Evolutionary conservation across 1,140 invertebrate species (phyloP).

Genomic region (Drosophila arizonae): DNA sequence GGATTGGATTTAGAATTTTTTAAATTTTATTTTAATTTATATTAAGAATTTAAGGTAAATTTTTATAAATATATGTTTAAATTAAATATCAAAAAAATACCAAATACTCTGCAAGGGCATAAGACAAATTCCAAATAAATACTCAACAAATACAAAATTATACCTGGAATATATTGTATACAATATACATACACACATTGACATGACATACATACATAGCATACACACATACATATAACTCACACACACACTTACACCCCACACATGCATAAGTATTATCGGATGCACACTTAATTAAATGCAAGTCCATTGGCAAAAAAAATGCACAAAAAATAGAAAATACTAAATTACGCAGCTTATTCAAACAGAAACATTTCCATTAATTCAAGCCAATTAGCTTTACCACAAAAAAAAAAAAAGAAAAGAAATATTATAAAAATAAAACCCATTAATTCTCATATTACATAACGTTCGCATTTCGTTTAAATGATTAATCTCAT

Average conservation of each 20-base stretch:
- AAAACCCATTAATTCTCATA: neutral
- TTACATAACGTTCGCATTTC: slow-evolving; percentile 5
- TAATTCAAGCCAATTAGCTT: slow-evolving; percentile 34
- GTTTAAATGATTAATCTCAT: slow-evolving; percentile 1
- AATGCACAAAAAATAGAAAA: slow-evolving; percentile 2
- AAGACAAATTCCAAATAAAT: neutral
- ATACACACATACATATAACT: neutral
- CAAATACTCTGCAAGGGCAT: slow-evolving; percentile 1
- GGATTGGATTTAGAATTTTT: neutral
- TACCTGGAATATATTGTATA: slow-evolving; percentile 5
- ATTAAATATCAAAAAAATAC: neutral
- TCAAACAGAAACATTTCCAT: slow-evolving; percentile 13
- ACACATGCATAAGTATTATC: too few species aligned
- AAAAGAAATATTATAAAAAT: too few species aligned
- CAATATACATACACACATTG: slow-evolving; percentile 1
- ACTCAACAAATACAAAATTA: neutral
- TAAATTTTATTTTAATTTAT: neutral
- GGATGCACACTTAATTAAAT: too few species aligned
- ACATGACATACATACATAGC: too few species aligned
- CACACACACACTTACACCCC: neutral
- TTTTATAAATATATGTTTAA: too few species aligned
- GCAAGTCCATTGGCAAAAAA: too few species aligned
- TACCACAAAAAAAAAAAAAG: slow-evolving; percentile 12
- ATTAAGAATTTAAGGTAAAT: too few species aligned
- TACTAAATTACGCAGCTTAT: slow-evolving; percentile 4